Evolutionary conservation across 2,888 invertebrate species (phyloP).

Genomic region (Amphimallon solstitiale): DNA sequence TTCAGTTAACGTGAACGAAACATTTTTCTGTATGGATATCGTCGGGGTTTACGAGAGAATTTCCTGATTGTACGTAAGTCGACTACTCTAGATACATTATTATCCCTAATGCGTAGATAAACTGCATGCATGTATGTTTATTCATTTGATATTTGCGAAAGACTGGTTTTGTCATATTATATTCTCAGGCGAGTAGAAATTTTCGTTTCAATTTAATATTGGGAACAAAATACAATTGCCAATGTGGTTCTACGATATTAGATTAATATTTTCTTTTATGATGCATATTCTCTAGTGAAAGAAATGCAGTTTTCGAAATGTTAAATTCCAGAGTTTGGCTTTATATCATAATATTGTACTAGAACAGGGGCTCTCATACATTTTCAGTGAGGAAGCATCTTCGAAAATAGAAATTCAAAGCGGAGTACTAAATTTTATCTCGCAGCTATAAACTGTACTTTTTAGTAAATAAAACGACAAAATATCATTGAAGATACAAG

Average conservation of each 20-base stretch:
- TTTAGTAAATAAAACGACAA: too few relatives aligned
- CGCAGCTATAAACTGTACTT: too few relatives aligned
- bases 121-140: constrained; percentile 42
- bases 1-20: constrained; percentile 13
- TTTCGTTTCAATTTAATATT: not conserved
- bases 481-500: too few relatives aligned
- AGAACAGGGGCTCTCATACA: too few relatives aligned
- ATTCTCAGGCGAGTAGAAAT: constrained; percentile 25
- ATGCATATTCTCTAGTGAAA: not conserved
- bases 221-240: not conserved
- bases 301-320: not conserved
- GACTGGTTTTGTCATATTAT: constrained; percentile 42
- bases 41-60: constrained; percentile 40
- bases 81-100: constrained; percentile 38
- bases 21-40: constrained; percentile 6
- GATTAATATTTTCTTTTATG: not conserved
- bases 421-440: too few relatives aligned
- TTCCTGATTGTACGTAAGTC: constrained; percentile 43
- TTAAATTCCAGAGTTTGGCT: too few relatives aligned
- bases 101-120: constrained; percentile 45
- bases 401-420: too few relatives aligned
- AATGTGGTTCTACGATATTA: not conserved
- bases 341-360: too few relatives aligned
- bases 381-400: too few relatives aligned
- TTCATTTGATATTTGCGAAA: constrained; percentile 41